Conservation (phyloP, 2,797 vertebrate genomes). For the Sebastes glaucus region DNA sequence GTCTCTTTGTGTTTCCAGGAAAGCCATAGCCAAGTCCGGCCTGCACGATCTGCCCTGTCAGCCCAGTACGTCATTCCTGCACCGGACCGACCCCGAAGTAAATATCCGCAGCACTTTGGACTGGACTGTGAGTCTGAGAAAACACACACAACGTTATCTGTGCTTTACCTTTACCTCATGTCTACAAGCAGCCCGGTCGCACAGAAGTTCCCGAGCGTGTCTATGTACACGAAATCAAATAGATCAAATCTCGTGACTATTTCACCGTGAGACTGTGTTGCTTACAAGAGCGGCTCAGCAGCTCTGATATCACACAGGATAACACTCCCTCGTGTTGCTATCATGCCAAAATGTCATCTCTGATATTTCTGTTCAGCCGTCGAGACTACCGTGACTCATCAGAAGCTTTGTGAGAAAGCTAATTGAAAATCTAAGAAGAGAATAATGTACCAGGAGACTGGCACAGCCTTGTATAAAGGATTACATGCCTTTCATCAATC, state of each 20-base stretch:
- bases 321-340: neutral
- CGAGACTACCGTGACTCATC: neutral
- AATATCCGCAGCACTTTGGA: conserved; percentile 89
- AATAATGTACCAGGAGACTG: neutral
- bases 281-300: no score
- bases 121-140: conserved; percentile 89
- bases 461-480: neutral
- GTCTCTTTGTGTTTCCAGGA: conserved; percentile 81
- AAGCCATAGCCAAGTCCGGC: conserved; percentile 94
- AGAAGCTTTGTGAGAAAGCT: neutral
- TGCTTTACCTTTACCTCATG: no score
- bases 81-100: conserved; percentile 82
- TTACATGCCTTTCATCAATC: neutral
- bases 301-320: neutral
- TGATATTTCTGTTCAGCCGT: neutral
- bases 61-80: conserved; percentile 78
- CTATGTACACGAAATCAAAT: no score
- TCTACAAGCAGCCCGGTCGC: no score
- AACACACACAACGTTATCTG: no score
- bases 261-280: no score
- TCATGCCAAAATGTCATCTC: neutral
- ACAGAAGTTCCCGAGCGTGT: no score
- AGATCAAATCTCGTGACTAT: no score
- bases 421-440: neutral
- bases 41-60: conserved; percentile 88